Conservation (phyloP, 2,888 invertebrate species). For the Habroteleia sp. region DNA sequence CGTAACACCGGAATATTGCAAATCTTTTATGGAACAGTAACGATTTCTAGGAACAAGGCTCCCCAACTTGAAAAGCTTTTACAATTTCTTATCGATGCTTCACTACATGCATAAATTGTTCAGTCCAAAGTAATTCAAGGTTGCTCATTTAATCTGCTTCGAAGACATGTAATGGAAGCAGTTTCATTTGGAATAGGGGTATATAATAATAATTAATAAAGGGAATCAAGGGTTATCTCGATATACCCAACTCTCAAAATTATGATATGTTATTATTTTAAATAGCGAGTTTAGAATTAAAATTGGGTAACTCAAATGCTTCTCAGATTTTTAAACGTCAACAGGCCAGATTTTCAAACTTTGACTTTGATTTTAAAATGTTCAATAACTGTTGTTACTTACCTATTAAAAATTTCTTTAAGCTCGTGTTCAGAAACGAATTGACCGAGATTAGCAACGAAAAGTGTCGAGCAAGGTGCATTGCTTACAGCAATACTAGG, state of each 20-base stretch:
- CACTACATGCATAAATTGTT: constrained; percentile 30
- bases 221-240: no score
- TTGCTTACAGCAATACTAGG: constrained; percentile 86
- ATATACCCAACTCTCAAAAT: constrained; percentile 1
- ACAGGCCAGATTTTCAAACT: not conserved
- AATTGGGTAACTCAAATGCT: no score
- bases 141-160: no score
- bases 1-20: constrained; percentile 22
- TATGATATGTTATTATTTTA: no score
- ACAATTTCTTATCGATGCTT: constrained; percentile 18
- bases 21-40: constrained; percentile 42
- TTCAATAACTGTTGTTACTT: constrained; percentile 73
- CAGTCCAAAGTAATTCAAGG: constrained; percentile 13
- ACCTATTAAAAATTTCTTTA: constrained; percentile 99
- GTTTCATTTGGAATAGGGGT: no score
- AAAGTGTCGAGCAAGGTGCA: constrained; percentile 97
- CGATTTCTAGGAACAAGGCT: constrained; percentile 45
- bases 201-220: no score
- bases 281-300: no score
- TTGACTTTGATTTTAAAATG: not conserved
- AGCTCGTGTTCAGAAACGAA: constrained; percentile 99
- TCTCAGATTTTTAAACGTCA: not conserved
- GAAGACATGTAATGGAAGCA: no score
- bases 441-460: constrained; percentile 98
- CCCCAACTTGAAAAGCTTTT: constrained; percentile 27